These are phyloP conservation scores for Limnephilus lunatus DNA, from an alignment of 2,888 invertebrate genomes.

Conservation along the genomic window DNA sequence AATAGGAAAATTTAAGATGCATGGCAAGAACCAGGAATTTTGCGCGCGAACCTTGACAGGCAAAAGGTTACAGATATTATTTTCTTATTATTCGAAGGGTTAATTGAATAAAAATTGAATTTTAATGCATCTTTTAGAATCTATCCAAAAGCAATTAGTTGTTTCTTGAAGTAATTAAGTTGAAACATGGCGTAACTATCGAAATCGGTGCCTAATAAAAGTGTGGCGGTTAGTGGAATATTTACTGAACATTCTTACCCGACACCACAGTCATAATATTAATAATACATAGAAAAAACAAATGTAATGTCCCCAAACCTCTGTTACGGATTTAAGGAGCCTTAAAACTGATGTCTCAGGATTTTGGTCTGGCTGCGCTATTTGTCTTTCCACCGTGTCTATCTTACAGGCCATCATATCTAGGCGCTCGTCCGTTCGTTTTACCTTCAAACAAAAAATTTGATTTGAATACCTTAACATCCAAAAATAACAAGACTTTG, in stretches of 20 bases:
- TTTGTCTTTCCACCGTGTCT: slow-evolving; percentile 83
- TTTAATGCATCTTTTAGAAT: too few relatives aligned
- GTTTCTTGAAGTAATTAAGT: too few relatives aligned
- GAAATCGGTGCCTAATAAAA: too few relatives aligned
- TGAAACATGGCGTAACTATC: too few relatives aligned
- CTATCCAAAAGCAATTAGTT: too few relatives aligned
- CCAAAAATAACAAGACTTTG: background rate
- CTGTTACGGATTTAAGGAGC: slow-evolving; percentile 86
- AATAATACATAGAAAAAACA: background rate
- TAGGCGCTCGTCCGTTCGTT: slow-evolving; percentile 84
- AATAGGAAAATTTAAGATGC: too few relatives aligned
- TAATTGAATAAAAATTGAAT: too few relatives aligned
- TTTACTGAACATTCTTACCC: background rate
- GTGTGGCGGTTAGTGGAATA: too few relatives aligned
- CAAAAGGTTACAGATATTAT: too few relatives aligned
- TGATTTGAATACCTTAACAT: background rate
- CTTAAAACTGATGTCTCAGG: slow-evolving; percentile 84
- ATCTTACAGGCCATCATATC: slow-evolving; percentile 86
- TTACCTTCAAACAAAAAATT: slow-evolving; percentile 77
- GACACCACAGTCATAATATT: background rate
- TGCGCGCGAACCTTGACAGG: too few relatives aligned
- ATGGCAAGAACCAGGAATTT: too few relatives aligned
- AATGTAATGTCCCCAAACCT: slow-evolving; percentile 73
- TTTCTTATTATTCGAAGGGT: too few relatives aligned
- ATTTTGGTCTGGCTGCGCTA: slow-evolving; percentile 75